Conservation (phyloP, 2,888 invertebrate genomes). For the Chromoteleia sp. region DNA sequence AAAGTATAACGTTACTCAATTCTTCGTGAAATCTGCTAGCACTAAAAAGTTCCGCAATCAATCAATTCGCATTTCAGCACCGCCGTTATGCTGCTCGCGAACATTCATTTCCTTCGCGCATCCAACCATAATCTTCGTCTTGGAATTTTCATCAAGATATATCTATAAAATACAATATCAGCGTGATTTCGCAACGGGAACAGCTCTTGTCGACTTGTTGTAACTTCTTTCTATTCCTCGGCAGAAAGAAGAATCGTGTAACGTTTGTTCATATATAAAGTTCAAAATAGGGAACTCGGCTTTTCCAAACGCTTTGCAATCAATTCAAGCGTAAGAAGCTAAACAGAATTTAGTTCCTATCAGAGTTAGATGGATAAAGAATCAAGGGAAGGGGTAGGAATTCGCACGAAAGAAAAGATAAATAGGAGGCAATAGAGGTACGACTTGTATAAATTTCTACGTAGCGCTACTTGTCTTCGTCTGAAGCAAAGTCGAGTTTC, state of each 20-base stretch:
- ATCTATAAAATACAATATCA: slow-evolving; percentile 22
- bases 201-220: not conserved
- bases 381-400: too few species aligned
- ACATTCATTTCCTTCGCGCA: slow-evolving; percentile 45
- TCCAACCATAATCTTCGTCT: slow-evolving; percentile 23
- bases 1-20: slow-evolving; percentile 38
- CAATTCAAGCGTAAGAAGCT: too few species aligned
- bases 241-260: not conserved
- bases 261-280: not conserved
- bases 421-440: too few species aligned
- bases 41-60: slow-evolving; percentile 37
- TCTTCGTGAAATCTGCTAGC: slow-evolving; percentile 29
- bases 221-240: not conserved
- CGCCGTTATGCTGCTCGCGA: slow-evolving; percentile 15
- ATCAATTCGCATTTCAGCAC: slow-evolving; percentile 43
- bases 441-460: too few species aligned
- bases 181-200: slow-evolving; percentile 9
- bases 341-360: too few species aligned
- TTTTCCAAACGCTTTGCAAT: too few species aligned
- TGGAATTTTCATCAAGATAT: slow-evolving; percentile 19
- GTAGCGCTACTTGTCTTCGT: too few species aligned
- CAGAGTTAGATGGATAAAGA: too few species aligned
- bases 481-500: too few species aligned
- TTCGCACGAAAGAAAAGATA: too few species aligned
- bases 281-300: too few species aligned